These are phyloP conservation scores for Istiophorus platypterus DNA, from an alignment of 2,113 vertebrate species.

Conservation along the genomic window DNA sequence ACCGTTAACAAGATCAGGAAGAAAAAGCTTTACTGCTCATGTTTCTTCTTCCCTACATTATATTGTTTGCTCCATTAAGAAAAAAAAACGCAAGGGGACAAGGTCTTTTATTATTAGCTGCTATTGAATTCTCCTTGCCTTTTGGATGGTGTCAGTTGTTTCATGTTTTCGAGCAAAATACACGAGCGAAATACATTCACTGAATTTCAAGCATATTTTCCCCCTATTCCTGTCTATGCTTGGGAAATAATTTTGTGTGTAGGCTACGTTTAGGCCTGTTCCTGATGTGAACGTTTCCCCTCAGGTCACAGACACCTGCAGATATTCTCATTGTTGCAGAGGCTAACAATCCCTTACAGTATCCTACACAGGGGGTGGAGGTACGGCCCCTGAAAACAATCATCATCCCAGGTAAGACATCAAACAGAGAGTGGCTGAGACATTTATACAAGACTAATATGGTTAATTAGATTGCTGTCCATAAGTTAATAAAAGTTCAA, in stretches of 20 bases:
- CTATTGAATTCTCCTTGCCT: neutral
- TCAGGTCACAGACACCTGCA: slow-evolving; percentile 84
- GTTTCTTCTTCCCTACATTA: neutral
- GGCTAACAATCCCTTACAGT: slow-evolving; percentile 92
- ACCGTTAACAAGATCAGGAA: neutral
- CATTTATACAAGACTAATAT: neutral
- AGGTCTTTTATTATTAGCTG: neutral
- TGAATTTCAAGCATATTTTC: neutral
- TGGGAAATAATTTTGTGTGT: neutral
- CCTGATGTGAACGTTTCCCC: neutral
- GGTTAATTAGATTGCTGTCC: neutral
- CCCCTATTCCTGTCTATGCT: neutral
- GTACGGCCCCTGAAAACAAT: slow-evolving; percentile 90
- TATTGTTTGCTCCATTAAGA: neutral
- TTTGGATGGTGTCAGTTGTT: neutral
- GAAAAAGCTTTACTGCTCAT: neutral
- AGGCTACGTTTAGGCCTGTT: neutral
- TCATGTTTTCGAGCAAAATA: slow-evolving; percentile 16
- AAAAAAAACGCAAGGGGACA: neutral
- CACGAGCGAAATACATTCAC: neutral
- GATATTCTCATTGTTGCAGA: slow-evolving; percentile 89
- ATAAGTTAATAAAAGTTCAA: neutral
- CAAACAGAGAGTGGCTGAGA: neutral
- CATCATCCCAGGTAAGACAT: slow-evolving; percentile 88
- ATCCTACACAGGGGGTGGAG: slow-evolving; percentile 91